Evolutionary conservation across 2,797 vertebrate genomes (phyloP).

Genomic region (Gymnothorax javanicus): DNA sequence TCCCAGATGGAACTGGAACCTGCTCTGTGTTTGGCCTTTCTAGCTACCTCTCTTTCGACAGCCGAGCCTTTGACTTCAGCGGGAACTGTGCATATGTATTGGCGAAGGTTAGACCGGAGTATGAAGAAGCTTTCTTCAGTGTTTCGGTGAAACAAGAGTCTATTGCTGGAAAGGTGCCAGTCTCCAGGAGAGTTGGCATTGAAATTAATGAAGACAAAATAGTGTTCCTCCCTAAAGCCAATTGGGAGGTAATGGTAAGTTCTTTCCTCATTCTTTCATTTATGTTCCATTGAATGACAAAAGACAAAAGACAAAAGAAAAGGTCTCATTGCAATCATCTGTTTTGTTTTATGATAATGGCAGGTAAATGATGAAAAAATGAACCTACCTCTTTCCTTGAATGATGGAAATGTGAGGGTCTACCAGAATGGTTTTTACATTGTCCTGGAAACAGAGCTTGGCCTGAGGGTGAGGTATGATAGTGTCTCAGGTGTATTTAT

Average conservation of each 20-base stretch:
- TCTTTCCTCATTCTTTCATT: background rate
- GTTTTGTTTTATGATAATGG: background rate
- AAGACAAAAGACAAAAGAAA: background rate
- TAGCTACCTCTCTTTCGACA: constrained; percentile 68
- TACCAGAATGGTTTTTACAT: constrained; percentile 66
- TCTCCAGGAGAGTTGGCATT: constrained; percentile 47
- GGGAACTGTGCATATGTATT: constrained; percentile 67
- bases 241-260: constrained; percentile 57
- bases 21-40: constrained; percentile 66
- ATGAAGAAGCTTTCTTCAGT: constrained; percentile 51
- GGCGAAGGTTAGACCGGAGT: constrained; percentile 40
- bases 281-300: background rate
- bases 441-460: constrained; percentile 54
- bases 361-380: constrained; percentile 60
- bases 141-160: constrained; percentile 54
- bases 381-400: constrained; percentile 58
- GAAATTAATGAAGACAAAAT: constrained; percentile 37
- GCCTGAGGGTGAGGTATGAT: constrained; percentile 68
- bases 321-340: background rate
- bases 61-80: constrained; percentile 50
- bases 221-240: constrained; percentile 43
- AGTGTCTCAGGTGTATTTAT: constrained; percentile 55
- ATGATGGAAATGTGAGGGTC: constrained; percentile 46
- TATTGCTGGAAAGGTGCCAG: background rate
- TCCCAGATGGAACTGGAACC: constrained; percentile 51